phyloP scores from a whole-genome alignment of 2,888 invertebrate species.

The Rhynchonema sp. region DNA sequence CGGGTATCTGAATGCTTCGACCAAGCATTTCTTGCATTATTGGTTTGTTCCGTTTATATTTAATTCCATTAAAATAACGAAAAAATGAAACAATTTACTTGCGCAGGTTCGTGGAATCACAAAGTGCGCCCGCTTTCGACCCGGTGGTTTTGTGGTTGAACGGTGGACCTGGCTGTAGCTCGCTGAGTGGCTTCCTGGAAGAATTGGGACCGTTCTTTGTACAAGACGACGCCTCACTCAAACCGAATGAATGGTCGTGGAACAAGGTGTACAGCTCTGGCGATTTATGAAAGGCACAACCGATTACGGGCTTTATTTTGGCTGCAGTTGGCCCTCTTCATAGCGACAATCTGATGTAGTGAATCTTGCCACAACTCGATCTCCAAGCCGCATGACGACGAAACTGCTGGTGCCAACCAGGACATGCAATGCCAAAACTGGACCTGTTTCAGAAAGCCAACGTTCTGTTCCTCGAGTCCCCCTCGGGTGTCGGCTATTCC shows the following conservation, averaged over 20 bases:
- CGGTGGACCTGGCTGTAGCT: constrained; percentile 34
- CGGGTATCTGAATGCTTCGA: constrained; percentile 30
- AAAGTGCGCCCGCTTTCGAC: constrained; percentile 16
- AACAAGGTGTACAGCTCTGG: constrained; percentile 6
- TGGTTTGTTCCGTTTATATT: constrained; percentile 21
- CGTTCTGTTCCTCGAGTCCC: constrained; percentile 34
- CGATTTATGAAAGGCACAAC: too few relatives aligned
- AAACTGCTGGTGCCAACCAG: too few relatives aligned
- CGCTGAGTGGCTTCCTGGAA: constrained; percentile 31
- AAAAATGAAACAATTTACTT: not conserved
- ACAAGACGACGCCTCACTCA: constrained; percentile 8
- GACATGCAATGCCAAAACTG: not conserved
- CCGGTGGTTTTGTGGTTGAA: constrained; percentile 25
- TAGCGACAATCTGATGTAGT: too few relatives aligned
- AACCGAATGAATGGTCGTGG: constrained; percentile 12
- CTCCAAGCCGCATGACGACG: too few relatives aligned
- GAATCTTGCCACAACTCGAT: too few relatives aligned
- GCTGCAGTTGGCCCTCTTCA: too few relatives aligned
- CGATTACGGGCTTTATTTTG: too few relatives aligned
- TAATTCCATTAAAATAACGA: not conserved
- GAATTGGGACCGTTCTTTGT: constrained; percentile 34
- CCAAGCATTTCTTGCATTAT: constrained; percentile 31
- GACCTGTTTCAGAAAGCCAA: constrained; percentile 22
- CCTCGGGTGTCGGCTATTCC: constrained; percentile 36
- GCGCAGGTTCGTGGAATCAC: constrained; percentile 22